Evolutionary conservation across 1,140 invertebrate species (phyloP), one percentile per base, ranked within the genome.

Genomic region (Ostrea denselamellosa): DNA sequence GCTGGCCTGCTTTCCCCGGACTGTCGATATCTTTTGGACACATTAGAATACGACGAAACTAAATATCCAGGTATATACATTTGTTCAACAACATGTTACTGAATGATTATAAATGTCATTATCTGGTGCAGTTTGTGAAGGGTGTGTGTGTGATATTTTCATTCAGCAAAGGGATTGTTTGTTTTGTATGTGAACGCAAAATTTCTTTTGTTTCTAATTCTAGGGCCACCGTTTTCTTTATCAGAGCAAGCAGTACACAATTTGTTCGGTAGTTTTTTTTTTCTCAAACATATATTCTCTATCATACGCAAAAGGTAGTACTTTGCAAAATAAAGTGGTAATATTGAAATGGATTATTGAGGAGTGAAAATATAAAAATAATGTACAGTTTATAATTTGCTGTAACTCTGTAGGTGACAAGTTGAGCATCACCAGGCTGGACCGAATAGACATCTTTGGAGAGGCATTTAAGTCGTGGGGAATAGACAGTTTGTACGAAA

Each of bases 21-120:
- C 22, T 89, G 88, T 85, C 86, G 44, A 14, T 89, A 90, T 77
- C 56, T 90, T 7, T 4, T 87, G 12, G 86, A 85, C 17, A 85
- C 85, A 14, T 54, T 88, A 7, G 58, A 87, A 53, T 90, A 89
- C 77, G 86, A 90, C 58, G 83, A 85, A 82, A 83, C 68, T 8
- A 81, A 87, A 83, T 87, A 68, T 83, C 52, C 17, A 87, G 89
- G 89, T 90, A 83, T 22, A 8, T 25, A 19, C n/a, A 12, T 12
- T 8, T 44, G 22, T 83, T 52, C 17, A 87, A 87, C 85, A 88
- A 83, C 10, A 22, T 25, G 14, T 19, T 12, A 10, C 0, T 44
- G n/a, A 44, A 77, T 19, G 17, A 77, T 77, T 17, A 77, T 28
- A 77, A 28, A 12, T 10, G 5, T n/a, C 17, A 77, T 77, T 28